phyloP scores from a whole-genome alignment of 2,113 vertebrate species.

The Elgaria multicarinata region DNA sequence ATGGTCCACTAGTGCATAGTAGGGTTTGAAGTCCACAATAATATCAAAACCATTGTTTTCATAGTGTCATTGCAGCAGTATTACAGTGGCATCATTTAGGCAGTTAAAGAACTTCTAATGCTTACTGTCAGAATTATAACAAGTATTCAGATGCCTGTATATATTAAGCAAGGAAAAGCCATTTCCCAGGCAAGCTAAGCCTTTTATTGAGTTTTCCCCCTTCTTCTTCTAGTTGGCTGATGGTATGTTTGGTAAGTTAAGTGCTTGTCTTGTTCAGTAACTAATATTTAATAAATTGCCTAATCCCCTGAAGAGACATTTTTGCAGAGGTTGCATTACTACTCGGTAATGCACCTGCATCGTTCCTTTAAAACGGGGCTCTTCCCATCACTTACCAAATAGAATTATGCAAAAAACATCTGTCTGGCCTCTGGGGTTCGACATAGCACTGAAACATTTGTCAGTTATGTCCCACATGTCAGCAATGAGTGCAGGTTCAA shows the following conservation, averaged over 20 bases:
- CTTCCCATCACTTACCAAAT: neutral
- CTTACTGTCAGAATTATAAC: neutral
- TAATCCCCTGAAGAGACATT: neutral
- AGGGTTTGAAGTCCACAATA: neutral
- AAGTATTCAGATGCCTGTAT: neutral
- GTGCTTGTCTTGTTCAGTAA: neutral
- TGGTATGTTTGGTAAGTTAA: neutral
- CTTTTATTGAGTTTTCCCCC: neutral
- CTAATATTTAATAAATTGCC: constrained; percentile 5
- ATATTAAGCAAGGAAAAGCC: neutral
- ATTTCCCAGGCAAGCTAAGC: neutral
- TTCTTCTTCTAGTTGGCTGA: neutral
- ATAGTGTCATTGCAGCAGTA: neutral
- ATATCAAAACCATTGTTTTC: neutral
- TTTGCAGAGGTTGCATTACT: neutral
- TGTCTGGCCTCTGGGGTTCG: constrained; percentile 21
- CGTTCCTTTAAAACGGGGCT: neutral
- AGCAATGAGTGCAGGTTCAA: neutral
- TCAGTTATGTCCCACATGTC: constrained; percentile 9
- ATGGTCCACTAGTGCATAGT: neutral
- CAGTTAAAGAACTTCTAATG: neutral
- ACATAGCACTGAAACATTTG: neutral
- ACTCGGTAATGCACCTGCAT: constrained; percentile 7
- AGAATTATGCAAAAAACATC: constrained; percentile 11
- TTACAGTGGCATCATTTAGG: neutral